Evolutionary conservation across 2,888 invertebrate genomes (phyloP), one percentile per base, ranked within the genome.

Genomic region (Drosophila melanosoma): DNA sequence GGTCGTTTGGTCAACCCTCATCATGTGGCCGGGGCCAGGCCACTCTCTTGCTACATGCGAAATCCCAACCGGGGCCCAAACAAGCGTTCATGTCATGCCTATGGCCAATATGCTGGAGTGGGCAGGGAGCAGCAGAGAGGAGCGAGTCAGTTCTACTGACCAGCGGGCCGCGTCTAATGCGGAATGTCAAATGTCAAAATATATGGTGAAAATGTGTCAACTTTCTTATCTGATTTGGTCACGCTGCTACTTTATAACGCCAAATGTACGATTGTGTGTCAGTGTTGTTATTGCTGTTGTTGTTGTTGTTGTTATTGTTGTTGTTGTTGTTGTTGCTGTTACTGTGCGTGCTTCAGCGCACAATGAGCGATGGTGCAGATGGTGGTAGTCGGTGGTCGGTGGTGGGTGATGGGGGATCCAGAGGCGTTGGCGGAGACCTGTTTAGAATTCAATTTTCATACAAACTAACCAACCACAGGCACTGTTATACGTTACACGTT

Each of bases 161-260:
- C 82, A 87, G 74, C 87, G 85, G 89, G 74, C 81, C 89, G 83
- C 89, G 91, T 92, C 91, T 91, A 91, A 89, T 87, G 85, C 90
- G 81, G 90, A 92, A 91, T 92, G 92, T 92, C 92, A 92, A 91
- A 92, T 91, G 92, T 92, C 92, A 92, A 92, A 92, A 92, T 92
- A 92, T 92, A 92, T 92, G 91, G 92, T 92, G 91, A 92, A 92
- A 92, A 92, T 92, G 93, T 92, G 92, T 92, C 92, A 92, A 92
- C 90, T 91, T 89, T 91, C 88, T 92, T 92, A 92, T 92, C 92
- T 91, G 92, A 92, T 92, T 86, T 83, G 90, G 92, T 92, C 92
- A 92, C 92, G 92, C 93, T 91, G 91, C 92, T 90, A 91, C 91
- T 92, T 91, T 90, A 87, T 85, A 85, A 85, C 89, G 89, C 85